A percentile compares a stretch with the other conserved stretches of the same genome.
Evolutionary conservation across 2,888 invertebrate species (phyloP).

Genomic region (Scaptomyza caliginosa): DNA sequence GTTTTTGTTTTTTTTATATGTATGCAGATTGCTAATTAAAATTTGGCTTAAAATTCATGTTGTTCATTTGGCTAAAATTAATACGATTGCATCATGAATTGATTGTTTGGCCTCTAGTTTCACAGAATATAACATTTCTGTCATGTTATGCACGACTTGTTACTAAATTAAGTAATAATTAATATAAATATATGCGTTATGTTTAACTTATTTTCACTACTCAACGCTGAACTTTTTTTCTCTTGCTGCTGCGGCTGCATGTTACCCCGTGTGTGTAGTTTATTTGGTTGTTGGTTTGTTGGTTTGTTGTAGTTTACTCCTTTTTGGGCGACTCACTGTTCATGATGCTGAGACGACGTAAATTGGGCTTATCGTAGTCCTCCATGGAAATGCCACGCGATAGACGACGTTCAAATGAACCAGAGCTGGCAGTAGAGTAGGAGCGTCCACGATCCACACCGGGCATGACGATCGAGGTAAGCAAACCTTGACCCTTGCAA

Average conservation of each 20-base stretch:
- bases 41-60: constrained; percentile 48
- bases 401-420: constrained; percentile 85
- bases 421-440: constrained; percentile 85
- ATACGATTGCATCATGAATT: constrained; percentile 53
- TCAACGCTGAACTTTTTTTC: constrained; percentile 18
- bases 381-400: constrained; percentile 91
- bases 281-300: neutral
- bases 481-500: constrained; percentile 93
- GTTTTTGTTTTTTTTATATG: constrained; percentile 11
- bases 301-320: constrained; percentile 54
- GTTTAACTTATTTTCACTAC: constrained; percentile 31
- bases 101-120: constrained; percentile 60
- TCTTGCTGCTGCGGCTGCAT: constrained; percentile 23
- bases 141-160: constrained; percentile 31
- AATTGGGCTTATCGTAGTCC: constrained; percentile 92
- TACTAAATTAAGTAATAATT: constrained; percentile 51
- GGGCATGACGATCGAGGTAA: constrained; percentile 92
- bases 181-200: constrained; percentile 56
- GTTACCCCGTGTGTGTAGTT: constrained; percentile 22
- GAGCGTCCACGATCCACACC: constrained; percentile 90
- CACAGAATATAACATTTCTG: constrained; percentile 40
- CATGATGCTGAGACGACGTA: constrained; percentile 89
- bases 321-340: constrained; percentile 87
- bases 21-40: constrained; percentile 44
- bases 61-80: constrained; percentile 43